Conservation (phyloP, 2,888 invertebrate species). For the Sphaeridia pumilis region DNA sequence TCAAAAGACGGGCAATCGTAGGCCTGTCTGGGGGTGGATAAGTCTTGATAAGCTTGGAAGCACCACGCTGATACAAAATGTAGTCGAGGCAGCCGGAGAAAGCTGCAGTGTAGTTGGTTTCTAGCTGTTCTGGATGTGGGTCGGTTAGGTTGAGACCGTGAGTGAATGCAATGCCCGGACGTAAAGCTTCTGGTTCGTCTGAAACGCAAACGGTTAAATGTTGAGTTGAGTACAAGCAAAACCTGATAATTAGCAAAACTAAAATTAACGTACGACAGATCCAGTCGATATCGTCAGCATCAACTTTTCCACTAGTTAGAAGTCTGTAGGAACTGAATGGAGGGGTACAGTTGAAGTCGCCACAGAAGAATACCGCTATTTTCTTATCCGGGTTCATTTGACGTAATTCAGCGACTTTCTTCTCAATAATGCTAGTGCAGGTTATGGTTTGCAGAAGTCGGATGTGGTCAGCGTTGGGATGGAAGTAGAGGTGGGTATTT, state of each 20-base stretch:
- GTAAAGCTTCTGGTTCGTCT: conserved; percentile 44
- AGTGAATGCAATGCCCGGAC: conserved; percentile 22
- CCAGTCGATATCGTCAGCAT: conserved; percentile 60
- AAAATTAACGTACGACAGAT: conserved; percentile 53
- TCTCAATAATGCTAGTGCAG: conserved; percentile 57
- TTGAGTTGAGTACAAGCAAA: background rate
- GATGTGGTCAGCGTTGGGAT: conserved; percentile 81
- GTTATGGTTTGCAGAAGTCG: conserved; percentile 71
- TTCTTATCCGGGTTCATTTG: conserved; percentile 41
- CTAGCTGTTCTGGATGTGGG: conserved; percentile 41
- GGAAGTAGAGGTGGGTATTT: conserved; percentile 89
- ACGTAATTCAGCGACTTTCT: conserved; percentile 37
- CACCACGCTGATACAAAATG: conserved; percentile 63
- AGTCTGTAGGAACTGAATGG: conserved; percentile 68
- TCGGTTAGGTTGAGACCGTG: conserved; percentile 25
- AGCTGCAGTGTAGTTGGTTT: conserved; percentile 69
- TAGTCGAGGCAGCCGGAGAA: conserved; percentile 86
- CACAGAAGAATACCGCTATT: conserved; percentile 65
- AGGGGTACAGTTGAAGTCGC: conserved; percentile 86
- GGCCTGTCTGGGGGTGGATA: conserved; percentile 29
- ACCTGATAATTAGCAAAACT: conserved; percentile 1
- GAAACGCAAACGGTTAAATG: conserved; percentile 1
- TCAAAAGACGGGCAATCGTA: conserved; percentile 15
- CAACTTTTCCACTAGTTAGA: conserved; percentile 57
- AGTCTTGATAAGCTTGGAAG: conserved; percentile 6